Base-by-base conservation (phyloP, 2,888 invertebrate genomes). In the Orgyia antiqua region DNA sequence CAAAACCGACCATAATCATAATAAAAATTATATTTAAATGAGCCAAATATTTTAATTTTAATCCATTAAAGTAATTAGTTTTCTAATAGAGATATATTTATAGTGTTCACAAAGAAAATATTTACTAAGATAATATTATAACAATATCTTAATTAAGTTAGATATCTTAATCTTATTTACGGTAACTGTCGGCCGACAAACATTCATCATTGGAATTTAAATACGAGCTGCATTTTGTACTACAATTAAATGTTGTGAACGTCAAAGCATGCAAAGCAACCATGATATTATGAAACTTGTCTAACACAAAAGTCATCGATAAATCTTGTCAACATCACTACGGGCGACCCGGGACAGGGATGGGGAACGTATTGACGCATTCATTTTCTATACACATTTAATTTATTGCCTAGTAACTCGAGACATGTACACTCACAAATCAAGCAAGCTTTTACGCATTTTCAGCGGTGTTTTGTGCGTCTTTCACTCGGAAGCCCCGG, bases 381-480 rank as follows among this genome's bases (percentile, higher is more conserved):
- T 72, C 69, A 73, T 75, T 77, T 73, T 72, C 67, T 69, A 74
- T 69, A 67, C 65, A 58, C 58, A 63, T 68, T 72, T 73, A 77
- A 80, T 78, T 78, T 76, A 79, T 76, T 67, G 60, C 61, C 54
- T 49, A 62, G 75, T 70, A 74, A 73, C 71, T 64, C 61, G 72
- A 72, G 71, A 71, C 68, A 66, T 68, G 61, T 61, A 51, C 60
- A 62, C 56, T 69, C 66, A 69, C 72, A 75, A 77, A 74, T 77
- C 73, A 74, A 68, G 48, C 47, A 41, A 52, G 59, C 60, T 57
- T 65, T 66, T 60, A 62, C 62, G 53, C 54, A 46, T 63, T 75
- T 74, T 75, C 68, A 64, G 59, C 65, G 59, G 51, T 53, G 60
- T 67, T 65, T 68, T 70, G 62, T 67, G 51, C 54, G 53, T 48